Evolutionary conservation across 2,888 invertebrate species (phyloP), one percentile per base, ranked within the genome.

Genomic region (Blomia tropicalis): DNA sequence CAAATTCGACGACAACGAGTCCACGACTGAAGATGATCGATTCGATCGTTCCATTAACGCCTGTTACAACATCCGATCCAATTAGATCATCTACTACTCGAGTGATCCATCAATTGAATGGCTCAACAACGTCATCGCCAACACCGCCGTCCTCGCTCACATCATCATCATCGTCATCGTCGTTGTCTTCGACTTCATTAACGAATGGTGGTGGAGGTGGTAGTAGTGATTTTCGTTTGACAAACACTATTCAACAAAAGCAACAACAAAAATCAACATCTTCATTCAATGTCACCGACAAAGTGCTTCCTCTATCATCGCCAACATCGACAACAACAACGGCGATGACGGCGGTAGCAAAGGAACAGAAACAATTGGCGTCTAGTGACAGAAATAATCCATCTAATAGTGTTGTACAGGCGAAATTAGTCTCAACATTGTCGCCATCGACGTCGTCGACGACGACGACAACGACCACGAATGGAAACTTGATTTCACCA

Each of bases 301-400:
- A 47, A 47, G 51, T 47, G 27, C n/a, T 47, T 47, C 51, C 51
- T 47, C 51, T n/a, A 25, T 47, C 51, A 19, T 14, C 51, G 22
- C 14, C 51, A 27, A 19, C 22, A n/a, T 25, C 51, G 51, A 47
- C 11, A 14, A 47, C 51, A n/a, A 47, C 7, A 19, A 14, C 51
- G 51, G n/a, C 41, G 41, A 41, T 14, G 14, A 41, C 41, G 14
- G 41, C 41, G n/a, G n/a, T n/a, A n/a, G n/a, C n/a, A n/a, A n/a
- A n/a, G n/a, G n/a, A n/a, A 17, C 41, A 41, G 41, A 14, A 14
- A n/a, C 27, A 22, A 47, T n/a, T 17, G 7, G 51, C 51, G 14
- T 14, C 51, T 7, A 47, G 23, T 47, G 51, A 22, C 22, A 27
- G n/a, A 7, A 47, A n/a, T 19, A n/a, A 14, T n/a, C 41, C 41